Evolutionary conservation across 1,140 invertebrate species (phyloP).

Genomic region (Brachystomella parvula): DNA sequence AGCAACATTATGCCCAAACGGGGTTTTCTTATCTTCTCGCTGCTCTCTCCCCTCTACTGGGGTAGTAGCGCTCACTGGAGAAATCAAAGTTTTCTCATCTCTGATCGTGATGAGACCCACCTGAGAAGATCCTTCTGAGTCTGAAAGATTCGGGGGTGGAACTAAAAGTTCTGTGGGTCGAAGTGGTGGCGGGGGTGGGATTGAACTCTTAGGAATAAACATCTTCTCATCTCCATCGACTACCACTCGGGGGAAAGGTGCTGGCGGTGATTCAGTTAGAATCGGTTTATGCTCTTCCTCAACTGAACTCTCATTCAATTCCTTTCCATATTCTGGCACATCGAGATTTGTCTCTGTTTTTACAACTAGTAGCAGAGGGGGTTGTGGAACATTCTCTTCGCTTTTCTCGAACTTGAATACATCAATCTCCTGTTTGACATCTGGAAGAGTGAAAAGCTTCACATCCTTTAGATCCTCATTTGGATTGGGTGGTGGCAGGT

Average conservation of each 20-base stretch:
- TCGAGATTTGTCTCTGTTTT: no score
- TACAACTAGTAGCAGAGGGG: no score
- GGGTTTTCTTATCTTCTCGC: slow-evolving; percentile 25
- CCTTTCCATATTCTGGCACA: neutral
- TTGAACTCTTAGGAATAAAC: neutral
- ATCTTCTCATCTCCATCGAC: neutral
- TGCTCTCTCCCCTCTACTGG: slow-evolving; percentile 16
- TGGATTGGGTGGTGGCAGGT: no score
- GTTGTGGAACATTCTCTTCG: no score
- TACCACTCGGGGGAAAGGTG: neutral
- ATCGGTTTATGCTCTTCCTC: neutral
- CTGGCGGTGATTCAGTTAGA: slow-evolving; percentile 5
- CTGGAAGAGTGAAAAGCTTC: neutral
- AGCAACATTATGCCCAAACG: neutral
- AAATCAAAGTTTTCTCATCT: slow-evolving; percentile 36
- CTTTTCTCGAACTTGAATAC: neutral
- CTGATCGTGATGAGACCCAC: slow-evolving; percentile 32
- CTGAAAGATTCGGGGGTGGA: neutral
- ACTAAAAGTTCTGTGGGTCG: neutral
- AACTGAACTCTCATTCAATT: no score
- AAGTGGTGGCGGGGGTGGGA: slow-evolving; percentile 13
- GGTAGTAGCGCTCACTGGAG: slow-evolving; percentile 19
- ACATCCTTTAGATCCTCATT: neutral
- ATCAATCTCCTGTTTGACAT: neutral
- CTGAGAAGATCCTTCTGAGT: neutral